Conservation (phyloP, 1,140 invertebrate genomes). For the Papilio dardanus region DNA sequence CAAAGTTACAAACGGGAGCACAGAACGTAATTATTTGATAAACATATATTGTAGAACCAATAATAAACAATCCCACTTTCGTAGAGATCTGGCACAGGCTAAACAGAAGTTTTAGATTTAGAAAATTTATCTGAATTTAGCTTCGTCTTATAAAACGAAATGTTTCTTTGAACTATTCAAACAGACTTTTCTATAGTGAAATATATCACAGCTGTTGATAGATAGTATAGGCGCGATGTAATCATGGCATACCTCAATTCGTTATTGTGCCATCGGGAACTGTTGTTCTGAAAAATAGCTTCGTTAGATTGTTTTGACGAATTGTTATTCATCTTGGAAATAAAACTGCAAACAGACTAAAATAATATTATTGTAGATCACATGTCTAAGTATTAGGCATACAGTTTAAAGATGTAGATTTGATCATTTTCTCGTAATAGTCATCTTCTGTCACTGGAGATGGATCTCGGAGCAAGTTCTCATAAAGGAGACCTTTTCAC, state of each 20-base stretch:
- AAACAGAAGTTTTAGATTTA: slow-evolving; percentile 33
- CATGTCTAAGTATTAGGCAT: too few species aligned
- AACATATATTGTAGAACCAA: slow-evolving; percentile 2
- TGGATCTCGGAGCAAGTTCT: slow-evolving; percentile 63
- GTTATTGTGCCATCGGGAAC: slow-evolving; percentile 32
- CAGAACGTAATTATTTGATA: slow-evolving; percentile 9
- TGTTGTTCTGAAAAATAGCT: slow-evolving; percentile 19
- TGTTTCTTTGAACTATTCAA: slow-evolving; percentile 31
- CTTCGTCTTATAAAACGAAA: slow-evolving; percentile 22
- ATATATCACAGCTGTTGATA: slow-evolving; percentile 34
- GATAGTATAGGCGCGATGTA: slow-evolving; percentile 6
- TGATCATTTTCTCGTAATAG: background rate
- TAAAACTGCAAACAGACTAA: background rate
- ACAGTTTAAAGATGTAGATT: background rate
- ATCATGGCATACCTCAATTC: slow-evolving; percentile 23
- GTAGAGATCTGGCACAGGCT: slow-evolving; percentile 23
- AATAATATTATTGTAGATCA: background rate
- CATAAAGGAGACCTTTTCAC: slow-evolving; percentile 82
- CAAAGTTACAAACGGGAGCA: background rate
- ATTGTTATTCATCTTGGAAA: background rate
- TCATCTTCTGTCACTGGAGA: background rate
- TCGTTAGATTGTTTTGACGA: too few species aligned
- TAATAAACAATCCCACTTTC: slow-evolving; percentile 26
- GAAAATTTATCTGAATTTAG: slow-evolving; percentile 28
- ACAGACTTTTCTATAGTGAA: slow-evolving; percentile 24